These are phyloP conservation scores for Cettia cetti DNA, from an alignment of 2,113 vertebrate genomes.

Conservation along the genomic window DNA sequence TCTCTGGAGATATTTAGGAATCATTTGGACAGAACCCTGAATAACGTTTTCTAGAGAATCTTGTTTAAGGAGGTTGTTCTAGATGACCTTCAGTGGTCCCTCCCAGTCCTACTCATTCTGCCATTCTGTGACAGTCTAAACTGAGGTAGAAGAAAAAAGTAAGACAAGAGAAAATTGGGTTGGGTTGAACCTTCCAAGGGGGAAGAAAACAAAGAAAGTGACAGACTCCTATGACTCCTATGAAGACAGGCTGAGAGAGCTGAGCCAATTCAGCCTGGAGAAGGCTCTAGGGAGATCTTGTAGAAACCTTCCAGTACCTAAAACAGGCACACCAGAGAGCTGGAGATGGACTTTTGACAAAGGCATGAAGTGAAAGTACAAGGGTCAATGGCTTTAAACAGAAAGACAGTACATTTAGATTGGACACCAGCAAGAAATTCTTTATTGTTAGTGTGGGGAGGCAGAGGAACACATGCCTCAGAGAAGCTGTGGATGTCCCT, in stretches of 20 bases:
- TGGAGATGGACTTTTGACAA: not conserved
- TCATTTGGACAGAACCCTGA: not conserved
- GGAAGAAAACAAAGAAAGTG: not conserved
- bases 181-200: not conserved
- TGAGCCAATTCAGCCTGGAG: not conserved
- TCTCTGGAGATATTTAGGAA: not conserved
- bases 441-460: not conserved
- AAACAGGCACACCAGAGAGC: not conserved
- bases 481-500: not conserved
- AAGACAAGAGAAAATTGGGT: not conserved
- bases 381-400: not conserved
- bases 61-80: not conserved
- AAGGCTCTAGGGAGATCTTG: not conserved
- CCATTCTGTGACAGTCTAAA: not conserved
- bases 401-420: not conserved
- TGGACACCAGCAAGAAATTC: not conserved
- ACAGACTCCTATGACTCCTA: not conserved
- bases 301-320: not conserved
- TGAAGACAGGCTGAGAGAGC: not conserved
- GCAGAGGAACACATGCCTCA: too few species aligned
- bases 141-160: not conserved
- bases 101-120: not conserved
- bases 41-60: fast-evolving
- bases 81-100: not conserved
- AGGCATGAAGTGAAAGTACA: not conserved